These are phyloP conservation scores for Saguinus imperator DNA, from an alignment of 2,113 vertebrate genomes.

Conservation along the genomic window DNA sequence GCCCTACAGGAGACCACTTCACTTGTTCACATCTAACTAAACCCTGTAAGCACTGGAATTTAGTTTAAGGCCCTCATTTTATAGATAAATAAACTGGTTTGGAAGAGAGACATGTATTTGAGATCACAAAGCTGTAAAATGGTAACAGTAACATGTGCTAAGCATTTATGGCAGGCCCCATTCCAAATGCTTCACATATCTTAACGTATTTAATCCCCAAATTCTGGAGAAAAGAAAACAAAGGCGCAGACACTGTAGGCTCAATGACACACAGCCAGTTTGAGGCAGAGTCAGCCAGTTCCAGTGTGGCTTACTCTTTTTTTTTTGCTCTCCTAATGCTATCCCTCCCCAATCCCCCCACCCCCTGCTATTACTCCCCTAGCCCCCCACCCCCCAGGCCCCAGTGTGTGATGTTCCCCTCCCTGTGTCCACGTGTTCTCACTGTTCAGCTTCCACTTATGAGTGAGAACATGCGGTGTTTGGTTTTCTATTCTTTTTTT, in stretches of 20 bases:
- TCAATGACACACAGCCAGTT: too few relatives aligned
- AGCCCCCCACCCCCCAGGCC: too few relatives aligned
- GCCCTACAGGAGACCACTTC: not conserved
- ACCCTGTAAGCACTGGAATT: not conserved
- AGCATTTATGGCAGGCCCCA: not conserved
- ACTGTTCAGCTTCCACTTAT: too few relatives aligned
- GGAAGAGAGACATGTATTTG: not conserved
- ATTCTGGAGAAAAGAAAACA: not conserved
- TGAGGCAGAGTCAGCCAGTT: not conserved
- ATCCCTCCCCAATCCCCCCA: too few relatives aligned
- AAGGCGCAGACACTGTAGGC: not conserved
- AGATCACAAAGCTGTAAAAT: not conserved
- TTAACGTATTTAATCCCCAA: not conserved
- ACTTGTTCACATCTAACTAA: not conserved
- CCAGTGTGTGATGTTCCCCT: too few relatives aligned
- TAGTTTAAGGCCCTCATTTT: not conserved
- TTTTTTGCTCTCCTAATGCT: too few relatives aligned
- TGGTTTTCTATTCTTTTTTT: too few relatives aligned
- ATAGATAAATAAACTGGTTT: not conserved
- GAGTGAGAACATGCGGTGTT: too few relatives aligned
- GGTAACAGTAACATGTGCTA: not conserved
- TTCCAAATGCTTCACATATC: not conserved
- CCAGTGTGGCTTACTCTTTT: not conserved
- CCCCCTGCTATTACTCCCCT: too few relatives aligned
- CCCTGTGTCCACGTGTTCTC: too few relatives aligned